Conservation (phyloP, 2,113 vertebrate genomes). For the Limnothrissa miodon region DNA sequence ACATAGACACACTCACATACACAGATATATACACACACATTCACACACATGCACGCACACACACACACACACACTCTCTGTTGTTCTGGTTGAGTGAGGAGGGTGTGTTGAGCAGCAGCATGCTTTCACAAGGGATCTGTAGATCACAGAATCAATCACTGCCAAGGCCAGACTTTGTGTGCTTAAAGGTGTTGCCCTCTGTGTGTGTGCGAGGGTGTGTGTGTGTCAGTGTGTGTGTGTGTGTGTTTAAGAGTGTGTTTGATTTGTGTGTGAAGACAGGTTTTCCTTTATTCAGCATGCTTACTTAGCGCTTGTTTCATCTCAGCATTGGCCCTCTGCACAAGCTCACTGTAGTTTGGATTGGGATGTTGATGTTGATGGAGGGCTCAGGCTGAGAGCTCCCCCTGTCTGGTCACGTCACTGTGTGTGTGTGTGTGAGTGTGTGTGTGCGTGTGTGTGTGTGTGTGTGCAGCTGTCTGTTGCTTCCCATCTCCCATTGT, state of each 20-base stretch:
- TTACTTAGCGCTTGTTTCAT: neutral
- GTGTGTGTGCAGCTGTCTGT: too few relatives aligned
- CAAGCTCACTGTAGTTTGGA: neutral
- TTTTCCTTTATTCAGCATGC: neutral
- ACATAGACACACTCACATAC: neutral
- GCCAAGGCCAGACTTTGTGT: slow-evolving; percentile 37
- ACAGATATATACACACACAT: neutral
- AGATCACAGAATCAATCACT: slow-evolving; percentile 68
- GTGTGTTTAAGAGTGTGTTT: slow-evolving; percentile 8
- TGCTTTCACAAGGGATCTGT: slow-evolving; percentile 59
- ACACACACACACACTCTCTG: neutral
- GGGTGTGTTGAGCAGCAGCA: slow-evolving; percentile 42
- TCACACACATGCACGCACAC: neutral
- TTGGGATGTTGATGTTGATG: neutral
- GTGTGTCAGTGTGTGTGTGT: slow-evolving; percentile 19
- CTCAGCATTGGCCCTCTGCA: neutral
- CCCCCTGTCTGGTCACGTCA: neutral
- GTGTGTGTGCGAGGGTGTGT: slow-evolving; percentile 35
- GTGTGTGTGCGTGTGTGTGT: too few relatives aligned
- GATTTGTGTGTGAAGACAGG: neutral
- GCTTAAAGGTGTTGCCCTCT: slow-evolving; percentile 13
- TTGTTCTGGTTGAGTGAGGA: slow-evolving; percentile 63
- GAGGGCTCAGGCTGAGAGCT: neutral
- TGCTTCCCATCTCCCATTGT: too few relatives aligned
- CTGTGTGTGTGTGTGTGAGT: too few relatives aligned